Percentiles rank a stretch among this genome's conserved stretches.
phyloP scores from a whole-genome alignment of 2,797 vertebrate species.

The Sebastes umbrosus region DNA sequence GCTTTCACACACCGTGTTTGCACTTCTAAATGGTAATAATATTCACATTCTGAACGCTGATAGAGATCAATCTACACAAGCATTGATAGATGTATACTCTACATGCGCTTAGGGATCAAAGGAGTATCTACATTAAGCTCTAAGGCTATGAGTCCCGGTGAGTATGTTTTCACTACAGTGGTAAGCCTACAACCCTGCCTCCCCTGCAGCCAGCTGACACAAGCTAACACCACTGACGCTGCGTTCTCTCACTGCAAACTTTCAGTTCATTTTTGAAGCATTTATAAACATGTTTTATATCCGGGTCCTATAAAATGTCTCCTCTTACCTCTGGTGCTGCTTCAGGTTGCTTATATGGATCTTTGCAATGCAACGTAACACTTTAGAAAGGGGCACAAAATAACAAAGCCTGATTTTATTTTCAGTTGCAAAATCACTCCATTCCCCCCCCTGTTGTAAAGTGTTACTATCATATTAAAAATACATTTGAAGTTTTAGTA shows the following conservation, averaged over 20 bases:
- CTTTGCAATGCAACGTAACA: slow-evolving; percentile 29
- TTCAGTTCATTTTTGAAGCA: not conserved
- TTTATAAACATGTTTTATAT: slow-evolving; percentile 26
- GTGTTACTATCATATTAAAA: slow-evolving; percentile 43
- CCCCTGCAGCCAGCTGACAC: slow-evolving; percentile 40
- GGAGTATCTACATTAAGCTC: slow-evolving; percentile 67
- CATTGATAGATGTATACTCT: slow-evolving; percentile 75
- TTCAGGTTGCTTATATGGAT: slow-evolving; percentile 34
- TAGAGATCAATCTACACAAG: slow-evolving; percentile 3
- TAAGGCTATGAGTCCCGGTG: slow-evolving; percentile 71
- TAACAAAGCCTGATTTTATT: slow-evolving; percentile 21
- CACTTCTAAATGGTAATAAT: not conserved
- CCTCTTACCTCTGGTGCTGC: slow-evolving; percentile 32
- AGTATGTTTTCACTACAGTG: slow-evolving; percentile 73
- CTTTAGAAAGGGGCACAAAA: slow-evolving; percentile 46
- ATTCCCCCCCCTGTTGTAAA: slow-evolving; percentile 44
- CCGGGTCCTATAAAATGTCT: not conserved
- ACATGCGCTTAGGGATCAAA: slow-evolving; percentile 72
- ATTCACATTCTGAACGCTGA: not conserved
- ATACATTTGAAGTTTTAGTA: slow-evolving; percentile 7
- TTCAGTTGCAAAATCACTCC: not conserved
- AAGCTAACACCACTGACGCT: slow-evolving; percentile 65
- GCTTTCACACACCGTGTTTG: not conserved
- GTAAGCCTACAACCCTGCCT: slow-evolving; percentile 31
- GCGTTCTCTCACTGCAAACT: slow-evolving; percentile 43